phyloP scores from a whole-genome alignment of 2,888 invertebrate species.

The Hartigia nigra region DNA sequence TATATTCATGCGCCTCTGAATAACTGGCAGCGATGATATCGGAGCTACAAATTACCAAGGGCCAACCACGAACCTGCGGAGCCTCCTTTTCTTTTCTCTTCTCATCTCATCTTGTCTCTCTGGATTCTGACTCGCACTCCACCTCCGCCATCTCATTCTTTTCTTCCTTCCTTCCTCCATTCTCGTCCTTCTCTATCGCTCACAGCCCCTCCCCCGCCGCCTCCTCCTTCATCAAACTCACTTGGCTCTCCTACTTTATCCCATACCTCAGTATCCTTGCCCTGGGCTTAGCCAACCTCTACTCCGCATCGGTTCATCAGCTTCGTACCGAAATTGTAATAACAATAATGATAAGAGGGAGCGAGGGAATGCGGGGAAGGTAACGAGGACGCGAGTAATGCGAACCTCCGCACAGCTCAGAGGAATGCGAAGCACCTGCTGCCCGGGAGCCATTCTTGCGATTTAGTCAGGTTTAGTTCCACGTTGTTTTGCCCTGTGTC shows the following conservation, averaged over 20 bases:
- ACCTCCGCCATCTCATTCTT: constrained; percentile 15
- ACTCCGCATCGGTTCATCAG: constrained; percentile 48
- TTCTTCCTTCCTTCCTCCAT: constrained; percentile 19
- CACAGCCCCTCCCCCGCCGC: not conserved
- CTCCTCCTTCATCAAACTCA: constrained; percentile 12
- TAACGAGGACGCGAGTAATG: constrained; percentile 13
- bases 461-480: not conserved
- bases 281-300: constrained; percentile 17
- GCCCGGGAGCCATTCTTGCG: constrained; percentile 30
- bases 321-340: constrained; percentile 53
- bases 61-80: constrained; percentile 41
- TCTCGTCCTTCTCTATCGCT: constrained; percentile 18
- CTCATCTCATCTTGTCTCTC: constrained; percentile 11
- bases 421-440: not conserved
- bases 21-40: constrained; percentile 55
- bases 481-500: not conserved
- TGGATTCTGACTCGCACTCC: constrained; percentile 13
- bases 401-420: not conserved
- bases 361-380: constrained; percentile 8
- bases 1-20: constrained; percentile 40
- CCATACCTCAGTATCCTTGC: not conserved
- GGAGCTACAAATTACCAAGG: constrained; percentile 51
- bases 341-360: constrained; percentile 50
- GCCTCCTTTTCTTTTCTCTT: constrained; percentile 28
- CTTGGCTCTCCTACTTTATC: constrained; percentile 1